Conservation (phyloP, 2,113 vertebrate genomes). For the Esox niger region DNA sequence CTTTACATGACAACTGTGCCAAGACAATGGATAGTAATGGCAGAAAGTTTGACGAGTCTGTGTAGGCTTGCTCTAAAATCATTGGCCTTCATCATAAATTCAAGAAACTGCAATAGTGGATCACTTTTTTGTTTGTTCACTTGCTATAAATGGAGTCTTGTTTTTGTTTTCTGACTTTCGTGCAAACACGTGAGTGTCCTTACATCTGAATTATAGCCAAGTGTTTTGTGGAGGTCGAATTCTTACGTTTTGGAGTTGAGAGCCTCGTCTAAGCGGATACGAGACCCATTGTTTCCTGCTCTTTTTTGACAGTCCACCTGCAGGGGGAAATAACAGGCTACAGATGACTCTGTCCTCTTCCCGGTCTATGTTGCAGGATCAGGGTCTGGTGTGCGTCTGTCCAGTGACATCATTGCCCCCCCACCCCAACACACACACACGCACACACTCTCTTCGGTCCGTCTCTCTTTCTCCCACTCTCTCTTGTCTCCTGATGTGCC, state of each 20-base stretch:
- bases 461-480: constrained; percentile 44
- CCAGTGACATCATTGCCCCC: constrained; percentile 80
- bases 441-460: background rate
- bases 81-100: constrained; percentile 69
- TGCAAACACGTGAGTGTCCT: constrained; percentile 24
- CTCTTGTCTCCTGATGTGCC: constrained; percentile 69
- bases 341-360: background rate
- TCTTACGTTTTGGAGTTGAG: constrained; percentile 30
- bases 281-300: constrained; percentile 12
- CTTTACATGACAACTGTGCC: constrained; percentile 71
- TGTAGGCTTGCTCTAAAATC: constrained; percentile 66
- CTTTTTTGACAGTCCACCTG: constrained; percentile 4
- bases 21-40: constrained; percentile 76
- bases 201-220: constrained; percentile 35
- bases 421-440: no score
- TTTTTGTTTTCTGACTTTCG: constrained; percentile 38
- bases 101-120: constrained; percentile 52
- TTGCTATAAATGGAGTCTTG: constrained; percentile 58
- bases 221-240: constrained; percentile 19
- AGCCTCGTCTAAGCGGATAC: constrained; percentile 22
- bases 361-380: background rate
- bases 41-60: constrained; percentile 73
- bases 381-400: constrained; percentile 24
- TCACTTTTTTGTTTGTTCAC: constrained; percentile 69
- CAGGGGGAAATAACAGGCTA: constrained; percentile 82